Base-by-base conservation (phyloP, 2,113 vertebrate species). In the Ammodramus savannarum region DNA sequence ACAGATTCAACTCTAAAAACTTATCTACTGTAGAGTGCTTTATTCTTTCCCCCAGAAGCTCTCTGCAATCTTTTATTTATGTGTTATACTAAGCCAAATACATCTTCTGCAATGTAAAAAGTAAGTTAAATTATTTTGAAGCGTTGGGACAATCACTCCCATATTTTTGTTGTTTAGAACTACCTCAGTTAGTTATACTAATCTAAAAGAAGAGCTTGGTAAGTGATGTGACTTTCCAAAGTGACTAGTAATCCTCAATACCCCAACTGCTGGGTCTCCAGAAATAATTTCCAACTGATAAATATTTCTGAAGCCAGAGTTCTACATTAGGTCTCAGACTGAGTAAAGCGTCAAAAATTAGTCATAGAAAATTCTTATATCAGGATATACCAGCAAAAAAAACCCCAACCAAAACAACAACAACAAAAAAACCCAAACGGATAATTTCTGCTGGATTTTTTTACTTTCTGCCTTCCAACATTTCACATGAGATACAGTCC, bases 91-190 rank as follows among this genome's bases (percentile, higher is more conserved):
- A 96, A 96, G 96, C 95, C 97, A 97, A 96, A 97, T 91, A 97
- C 91, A 96, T 77, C 71, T 94, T 93, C 77, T 80, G 83, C 90
- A 97, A 98, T 96, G 95, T 97, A 98, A 94, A 97, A 97, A 97
- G 96, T 97, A 98, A 97, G 85, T 98, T 97, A 98, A 97, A 96
- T 89, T 93, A 96, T 93, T 97, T 94, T 80, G 87, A 97, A 96
- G 67, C 55, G 16, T 16, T 86, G 90, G 89, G 95, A 96, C 79
- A 89, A 73, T 27, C 69, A 59, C 85, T 92, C 82, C 94, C 94
- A 10, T 0, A 0, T 39, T 84, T 89, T 76, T 90, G 79, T 94
- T 41, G 55, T 87, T 90, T 78, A 87, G 79, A 92, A 68, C 72
- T 69, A 58, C 21, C 48, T 78, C 49, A 41, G 62, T 82, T 73